Percentiles rank a stretch among this genome's conserved stretches.
phyloP scores from a whole-genome alignment of 2,113 vertebrate species.

The Pelodiscus sinensis region DNA sequence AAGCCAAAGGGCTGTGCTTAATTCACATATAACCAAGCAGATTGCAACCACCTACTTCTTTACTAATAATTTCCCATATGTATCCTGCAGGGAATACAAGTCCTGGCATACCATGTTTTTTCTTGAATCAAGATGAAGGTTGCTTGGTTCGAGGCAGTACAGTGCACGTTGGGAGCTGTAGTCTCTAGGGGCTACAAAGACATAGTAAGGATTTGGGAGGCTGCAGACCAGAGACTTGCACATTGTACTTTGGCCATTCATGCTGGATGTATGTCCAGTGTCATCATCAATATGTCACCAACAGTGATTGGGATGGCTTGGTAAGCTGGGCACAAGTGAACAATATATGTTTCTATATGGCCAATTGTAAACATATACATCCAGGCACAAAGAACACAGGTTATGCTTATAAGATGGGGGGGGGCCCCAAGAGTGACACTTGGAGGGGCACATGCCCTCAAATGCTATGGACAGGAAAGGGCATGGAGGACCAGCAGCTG shows the following conservation, averaged over 20 bases:
- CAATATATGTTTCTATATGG: background rate
- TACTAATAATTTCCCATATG: background rate
- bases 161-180: background rate
- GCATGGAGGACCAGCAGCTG: no score
- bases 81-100: background rate
- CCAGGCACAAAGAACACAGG: background rate
- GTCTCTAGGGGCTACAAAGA: background rate
- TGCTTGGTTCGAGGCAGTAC: background rate
- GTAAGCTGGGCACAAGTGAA: background rate
- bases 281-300: background rate
- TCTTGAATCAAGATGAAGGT: background rate
- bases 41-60: conserved; percentile 25
- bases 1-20: background rate
- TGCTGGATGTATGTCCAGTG: background rate
- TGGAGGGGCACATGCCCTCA: no score
- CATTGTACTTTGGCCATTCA: background rate
- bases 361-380: background rate
- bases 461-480: no score
- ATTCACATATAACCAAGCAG: conserved; percentile 43
- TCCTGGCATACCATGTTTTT: background rate
- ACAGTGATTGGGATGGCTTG: background rate
- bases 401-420: background rate
- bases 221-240: background rate
- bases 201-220: background rate
- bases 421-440: no score